These are phyloP conservation scores for Microctonus hyperodae DNA, from an alignment of 2,888 invertebrate genomes.

Conservation along the genomic window DNA sequence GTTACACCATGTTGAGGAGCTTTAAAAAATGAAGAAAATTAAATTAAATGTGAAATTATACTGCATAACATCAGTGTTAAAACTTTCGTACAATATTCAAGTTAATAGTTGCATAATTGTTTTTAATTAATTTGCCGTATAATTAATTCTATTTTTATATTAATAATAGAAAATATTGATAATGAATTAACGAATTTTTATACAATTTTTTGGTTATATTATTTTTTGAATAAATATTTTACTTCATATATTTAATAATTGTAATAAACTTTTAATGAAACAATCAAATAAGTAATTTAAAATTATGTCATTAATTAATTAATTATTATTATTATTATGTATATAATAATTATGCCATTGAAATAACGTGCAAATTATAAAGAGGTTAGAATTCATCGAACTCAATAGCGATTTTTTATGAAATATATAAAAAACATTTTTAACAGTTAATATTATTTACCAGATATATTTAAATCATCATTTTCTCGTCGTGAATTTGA, in stretches of 20 bases:
- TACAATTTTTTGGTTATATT: background rate
- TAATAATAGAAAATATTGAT: background rate
- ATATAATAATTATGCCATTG: background rate
- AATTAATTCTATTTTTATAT: background rate
- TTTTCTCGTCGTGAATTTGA: slow-evolving; percentile 36
- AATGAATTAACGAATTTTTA: background rate
- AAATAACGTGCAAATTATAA: background rate
- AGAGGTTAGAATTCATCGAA: slow-evolving; percentile 36
- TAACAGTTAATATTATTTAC: slow-evolving; percentile 37
- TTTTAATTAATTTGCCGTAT: background rate
- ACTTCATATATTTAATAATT: background rate
- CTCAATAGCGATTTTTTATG: background rate
- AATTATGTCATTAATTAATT: background rate
- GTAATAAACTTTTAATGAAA: background rate
- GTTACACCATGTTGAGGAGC: slow-evolving; percentile 60
- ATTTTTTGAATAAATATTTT: background rate
- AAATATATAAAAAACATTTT: slow-evolving; percentile 5
- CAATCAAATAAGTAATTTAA: background rate
- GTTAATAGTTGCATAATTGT: background rate
- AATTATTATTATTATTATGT: background rate
- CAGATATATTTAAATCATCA: slow-evolving; percentile 43
- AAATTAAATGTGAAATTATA: background rate
- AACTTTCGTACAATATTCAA: too few species aligned
- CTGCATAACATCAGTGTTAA: background rate
- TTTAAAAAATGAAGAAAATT: slow-evolving; percentile 11